Evolutionary conservation across 2,888 invertebrate genomes (phyloP), one percentile per base, ranked within the genome.

Genomic region (Clanis bilineata): DNA sequence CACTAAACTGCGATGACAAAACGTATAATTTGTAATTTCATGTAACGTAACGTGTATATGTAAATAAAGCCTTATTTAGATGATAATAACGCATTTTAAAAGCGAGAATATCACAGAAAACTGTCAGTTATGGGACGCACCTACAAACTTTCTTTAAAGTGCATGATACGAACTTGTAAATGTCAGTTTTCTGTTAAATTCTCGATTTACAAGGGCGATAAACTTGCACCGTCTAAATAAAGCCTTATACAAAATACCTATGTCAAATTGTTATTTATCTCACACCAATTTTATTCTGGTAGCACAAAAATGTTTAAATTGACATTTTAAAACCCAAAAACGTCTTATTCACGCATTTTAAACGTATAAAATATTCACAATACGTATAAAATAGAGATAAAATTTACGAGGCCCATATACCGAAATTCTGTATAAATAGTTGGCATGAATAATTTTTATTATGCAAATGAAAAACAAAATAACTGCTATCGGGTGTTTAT

Each of bases 401-500:
- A 25, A 47, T 47, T 25, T 28, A 47, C 18, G 32, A 32, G 10
- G 10, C 28, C 32, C 18, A 32, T 51, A n/a, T 23, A 25, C 45
- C 15, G 25, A 7, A 28, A 18, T 18, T 9, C 10, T 18, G 18
- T 18, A 51, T 18, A 18, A 51, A 32, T 28, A 51, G 10, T 32
- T 23, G 10, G n/a, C 23, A 25, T 45, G 9, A 45, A n/a, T 25
- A 25, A 45, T 45, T 51, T 51, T 18, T 18, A 18, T 15, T 32
- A 51, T 51, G 51, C 15, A 28, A 51, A 51, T 51, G 23, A 18
- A 51, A 18, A 32, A 32, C 32, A 51, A 51, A 51, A 51, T 51
- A 51, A 18, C 51, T 51, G 10, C 38, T 51, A 60, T 43, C 61
- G 47, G 47, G 54, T 57, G 45, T 61, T 44, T 44, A 58, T 57